Conservation (phyloP, 2,113 vertebrate species). For the Nycticebus coucang region DNA sequence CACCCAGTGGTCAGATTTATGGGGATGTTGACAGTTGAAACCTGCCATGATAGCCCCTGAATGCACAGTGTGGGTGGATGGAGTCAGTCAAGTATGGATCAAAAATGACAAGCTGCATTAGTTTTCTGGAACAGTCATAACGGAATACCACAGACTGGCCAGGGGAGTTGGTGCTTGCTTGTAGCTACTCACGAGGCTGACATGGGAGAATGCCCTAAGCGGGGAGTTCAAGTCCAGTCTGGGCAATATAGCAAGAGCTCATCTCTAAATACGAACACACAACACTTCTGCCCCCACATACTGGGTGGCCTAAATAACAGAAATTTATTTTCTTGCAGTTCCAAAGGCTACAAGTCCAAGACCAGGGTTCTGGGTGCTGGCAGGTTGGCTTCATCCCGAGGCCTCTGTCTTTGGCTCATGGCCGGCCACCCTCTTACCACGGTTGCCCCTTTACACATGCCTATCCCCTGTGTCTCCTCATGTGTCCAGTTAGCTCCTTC, state of each 20-base stretch:
- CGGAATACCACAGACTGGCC: background rate
- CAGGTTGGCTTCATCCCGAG: background rate
- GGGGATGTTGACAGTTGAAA: background rate
- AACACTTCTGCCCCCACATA: no score
- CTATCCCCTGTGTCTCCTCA: background rate
- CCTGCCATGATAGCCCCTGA: accelerated
- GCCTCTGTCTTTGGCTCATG: background rate
- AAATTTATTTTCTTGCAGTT: background rate
- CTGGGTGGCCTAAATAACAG: background rate
- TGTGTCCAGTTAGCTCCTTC: background rate
- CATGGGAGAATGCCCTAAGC: background rate
- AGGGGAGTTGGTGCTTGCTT: no score
- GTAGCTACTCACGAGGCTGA: background rate
- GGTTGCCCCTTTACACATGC: background rate
- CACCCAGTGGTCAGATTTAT: background rate
- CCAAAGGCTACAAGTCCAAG: background rate
- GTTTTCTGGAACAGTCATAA: no score
- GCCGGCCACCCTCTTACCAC: background rate
- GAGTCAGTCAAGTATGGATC: background rate
- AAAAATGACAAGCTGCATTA: background rate
- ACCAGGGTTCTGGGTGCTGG: background rate
- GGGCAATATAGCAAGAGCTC: background rate
- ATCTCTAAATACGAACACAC: background rate
- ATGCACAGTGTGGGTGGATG: background rate
- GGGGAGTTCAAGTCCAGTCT: background rate